Conservation (phyloP, 2,113 vertebrate genomes). For the Saguinus midas region DNA sequence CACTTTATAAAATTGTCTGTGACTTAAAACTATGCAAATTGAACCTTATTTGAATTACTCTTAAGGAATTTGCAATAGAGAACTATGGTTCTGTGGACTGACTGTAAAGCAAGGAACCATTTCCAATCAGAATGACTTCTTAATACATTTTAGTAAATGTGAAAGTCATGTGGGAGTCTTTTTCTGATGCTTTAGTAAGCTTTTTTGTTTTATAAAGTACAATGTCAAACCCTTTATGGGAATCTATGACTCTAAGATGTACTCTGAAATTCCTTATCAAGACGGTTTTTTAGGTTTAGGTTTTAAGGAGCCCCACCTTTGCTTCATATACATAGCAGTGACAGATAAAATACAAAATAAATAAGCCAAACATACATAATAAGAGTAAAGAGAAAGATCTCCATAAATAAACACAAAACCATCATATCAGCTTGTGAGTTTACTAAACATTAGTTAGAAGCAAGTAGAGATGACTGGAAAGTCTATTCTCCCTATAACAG, state of each 20-base stretch:
- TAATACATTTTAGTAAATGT: conserved; percentile 9
- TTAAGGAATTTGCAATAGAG: background rate
- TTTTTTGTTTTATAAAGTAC: background rate
- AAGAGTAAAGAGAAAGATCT: background rate
- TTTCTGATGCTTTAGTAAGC: background rate
- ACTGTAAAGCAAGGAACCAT: background rate
- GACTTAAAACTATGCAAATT: conserved; percentile 6
- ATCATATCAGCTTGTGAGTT: background rate
- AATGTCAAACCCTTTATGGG: background rate
- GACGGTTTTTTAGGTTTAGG: background rate
- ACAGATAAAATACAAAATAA: background rate
- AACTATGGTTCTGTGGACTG: background rate
- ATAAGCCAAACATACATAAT: background rate
- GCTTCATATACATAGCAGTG: background rate
- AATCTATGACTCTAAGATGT: background rate
- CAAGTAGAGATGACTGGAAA: background rate
- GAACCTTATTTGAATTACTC: background rate
- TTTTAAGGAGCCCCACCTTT: background rate
- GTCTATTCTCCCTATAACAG: background rate
- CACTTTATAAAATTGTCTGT: conserved; percentile 2
- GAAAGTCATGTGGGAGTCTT: background rate
- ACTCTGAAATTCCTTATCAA: conserved; percentile 4
- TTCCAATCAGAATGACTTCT: background rate
- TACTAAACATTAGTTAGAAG: background rate
- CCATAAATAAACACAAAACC: background rate